Evolutionary conservation across 2,113 vertebrate genomes (phyloP), one percentile per base, ranked within the genome.

Genomic region (Tauraco erythrolophus): DNA sequence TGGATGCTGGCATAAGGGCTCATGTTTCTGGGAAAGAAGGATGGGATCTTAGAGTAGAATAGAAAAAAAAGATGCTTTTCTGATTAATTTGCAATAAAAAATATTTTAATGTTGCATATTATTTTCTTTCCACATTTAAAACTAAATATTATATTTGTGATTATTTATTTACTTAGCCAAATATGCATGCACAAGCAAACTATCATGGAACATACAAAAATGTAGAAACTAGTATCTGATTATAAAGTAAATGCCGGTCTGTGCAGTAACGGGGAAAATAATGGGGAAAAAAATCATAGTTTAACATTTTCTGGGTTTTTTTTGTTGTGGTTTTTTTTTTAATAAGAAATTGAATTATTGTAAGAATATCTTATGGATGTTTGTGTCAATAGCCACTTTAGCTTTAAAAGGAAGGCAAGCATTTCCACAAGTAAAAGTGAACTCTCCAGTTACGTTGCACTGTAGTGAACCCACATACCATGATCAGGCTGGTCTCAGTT

Each of bases 21-120:
- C 51, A 69, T 30, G 87, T 97, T 98, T 96, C 77, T 95, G 50
- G 88, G 78, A 94, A 68, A 93, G 30, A 11, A 93, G 16, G 8
- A 6, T 61, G 23, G 35, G 46, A 91, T 77, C 31, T 96, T 89
- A 75, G 95, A 95, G 79, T 62, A 37, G 3, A 89, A 78, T 11
- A 17, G 19, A 15, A 48, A 57, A 88, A 76, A 56, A 21, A 66
- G 41, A 28, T 6, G 2, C 1, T 54, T n/a, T 65, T 75, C 28
- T 94, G 28, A 68, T 92, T 77, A 94, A 85, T 65, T 58, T 28
- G 7, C 30, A 94, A 91, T 92, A 58, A 85, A 97, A 94, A 91
- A 85, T 48, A 58, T 15, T 61, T 62, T 84, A 77, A 79, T n/a
- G 4, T 45, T 53, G 33, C 7, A 43, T 66, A 41, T n/a, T 57